Percentiles rank a stretch among this genome's conserved stretches.
phyloP scores from a whole-genome alignment of 2,888 invertebrate species.

The Celastrina argiolus region DNA sequence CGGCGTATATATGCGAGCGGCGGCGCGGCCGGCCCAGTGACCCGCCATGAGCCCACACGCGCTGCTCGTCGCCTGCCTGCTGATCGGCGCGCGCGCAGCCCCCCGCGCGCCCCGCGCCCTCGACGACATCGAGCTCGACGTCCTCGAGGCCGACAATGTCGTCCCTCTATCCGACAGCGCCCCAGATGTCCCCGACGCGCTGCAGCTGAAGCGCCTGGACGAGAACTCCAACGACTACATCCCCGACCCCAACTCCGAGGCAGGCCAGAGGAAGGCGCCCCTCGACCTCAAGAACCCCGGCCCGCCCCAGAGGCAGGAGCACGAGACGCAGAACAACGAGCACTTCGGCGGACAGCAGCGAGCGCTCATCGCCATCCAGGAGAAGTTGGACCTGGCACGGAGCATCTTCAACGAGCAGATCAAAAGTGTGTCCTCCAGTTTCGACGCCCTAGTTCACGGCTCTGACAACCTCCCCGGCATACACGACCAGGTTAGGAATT shows the following conservation, averaged over 20 bases:
- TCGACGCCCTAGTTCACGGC: slow-evolving; percentile 47
- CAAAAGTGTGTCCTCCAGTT: slow-evolving; percentile 47
- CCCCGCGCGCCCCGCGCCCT: slow-evolving; percentile 43
- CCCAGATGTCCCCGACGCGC: slow-evolving; percentile 47
- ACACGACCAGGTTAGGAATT: slow-evolving; percentile 47
- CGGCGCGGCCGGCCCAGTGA: slow-evolving; percentile 47
- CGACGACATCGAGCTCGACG: slow-evolving; percentile 41
- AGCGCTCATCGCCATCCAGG: slow-evolving; percentile 44
- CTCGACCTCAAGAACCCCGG: slow-evolving; percentile 61
- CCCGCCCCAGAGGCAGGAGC: slow-evolving; percentile 61
- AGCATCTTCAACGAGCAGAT: slow-evolving; percentile 43
- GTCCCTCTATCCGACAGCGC: slow-evolving; percentile 48
- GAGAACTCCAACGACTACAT: slow-evolving; percentile 41
- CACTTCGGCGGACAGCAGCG: slow-evolving; percentile 46
- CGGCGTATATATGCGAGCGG: slow-evolving; percentile 57
- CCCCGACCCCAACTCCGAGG: slow-evolving; percentile 38
- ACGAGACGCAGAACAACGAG: slow-evolving; percentile 64
- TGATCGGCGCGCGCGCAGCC: slow-evolving; percentile 53
- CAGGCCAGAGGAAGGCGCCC: slow-evolving; percentile 44
- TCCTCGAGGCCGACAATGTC: slow-evolving; percentile 41
- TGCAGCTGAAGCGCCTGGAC: slow-evolving; percentile 40
- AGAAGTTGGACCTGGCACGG: slow-evolving; percentile 50
- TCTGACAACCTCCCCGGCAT: slow-evolving; percentile 48
- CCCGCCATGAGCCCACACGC: slow-evolving; percentile 63
- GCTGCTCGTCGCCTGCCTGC: slow-evolving; percentile 51